These are phyloP conservation scores for Cataglyphis livida DNA, from an alignment of 2,888 invertebrate species.

Conservation along the genomic window DNA sequence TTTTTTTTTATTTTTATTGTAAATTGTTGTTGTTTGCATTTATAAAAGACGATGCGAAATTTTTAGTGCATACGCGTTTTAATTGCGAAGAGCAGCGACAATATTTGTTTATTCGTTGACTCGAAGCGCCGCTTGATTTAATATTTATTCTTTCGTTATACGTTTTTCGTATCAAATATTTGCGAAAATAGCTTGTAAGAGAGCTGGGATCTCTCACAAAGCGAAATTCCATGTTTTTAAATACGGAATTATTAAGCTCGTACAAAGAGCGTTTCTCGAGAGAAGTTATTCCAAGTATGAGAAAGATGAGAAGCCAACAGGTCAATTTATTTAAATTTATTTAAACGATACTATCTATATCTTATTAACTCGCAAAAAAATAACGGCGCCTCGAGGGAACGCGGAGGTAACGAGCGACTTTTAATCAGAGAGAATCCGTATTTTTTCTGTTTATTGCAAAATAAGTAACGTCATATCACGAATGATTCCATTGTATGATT, in stretches of 20 bases:
- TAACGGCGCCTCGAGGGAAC: conserved; percentile 21
- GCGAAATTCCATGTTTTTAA: conserved; percentile 54
- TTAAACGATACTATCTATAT: conserved; percentile 34
- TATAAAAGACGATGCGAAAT: conserved; percentile 29
- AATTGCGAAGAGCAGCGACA: not conserved
- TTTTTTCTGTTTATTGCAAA: not conserved
- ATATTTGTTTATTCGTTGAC: conserved; percentile 20
- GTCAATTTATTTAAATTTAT: conserved; percentile 53
- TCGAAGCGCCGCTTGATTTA: conserved; percentile 41
- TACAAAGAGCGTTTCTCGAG: conserved; percentile 17
- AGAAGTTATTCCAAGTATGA: conserved; percentile 16
- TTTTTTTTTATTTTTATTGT: not conserved
- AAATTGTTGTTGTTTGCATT: conserved; percentile 12
- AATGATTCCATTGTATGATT: not conserved
- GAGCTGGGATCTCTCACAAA: conserved; percentile 29
- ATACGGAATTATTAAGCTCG: conserved; percentile 46
- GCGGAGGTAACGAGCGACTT: conserved; percentile 35
- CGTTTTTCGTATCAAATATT: conserved; percentile 30
- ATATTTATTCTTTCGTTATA: conserved; percentile 48
- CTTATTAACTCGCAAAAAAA: conserved; percentile 30
- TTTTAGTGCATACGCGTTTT: conserved; percentile 11
- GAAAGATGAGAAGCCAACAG: conserved; percentile 2
- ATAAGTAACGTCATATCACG: not conserved
- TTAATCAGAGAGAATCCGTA: conserved; percentile 30
- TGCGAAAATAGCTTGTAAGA: conserved; percentile 35